These are phyloP conservation scores for Neomorphus geoffroyi DNA, from an alignment of 2,797 vertebrate species.

Conservation along the genomic window DNA sequence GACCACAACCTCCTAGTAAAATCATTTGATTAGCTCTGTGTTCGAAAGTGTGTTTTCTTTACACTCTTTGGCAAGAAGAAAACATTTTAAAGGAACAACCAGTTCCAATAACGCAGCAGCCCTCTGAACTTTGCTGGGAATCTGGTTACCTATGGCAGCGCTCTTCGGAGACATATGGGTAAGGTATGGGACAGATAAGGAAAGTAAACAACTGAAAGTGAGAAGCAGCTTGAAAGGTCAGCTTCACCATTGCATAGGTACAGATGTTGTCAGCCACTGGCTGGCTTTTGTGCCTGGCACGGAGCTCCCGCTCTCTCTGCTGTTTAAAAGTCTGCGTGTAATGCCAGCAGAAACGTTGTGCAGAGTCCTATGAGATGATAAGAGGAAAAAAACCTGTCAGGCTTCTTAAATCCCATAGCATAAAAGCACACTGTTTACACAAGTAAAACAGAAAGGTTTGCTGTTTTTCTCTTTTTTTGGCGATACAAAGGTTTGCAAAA, in stretches of 20 bases:
- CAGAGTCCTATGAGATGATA: not conserved
- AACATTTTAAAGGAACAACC: rapidly evolving
- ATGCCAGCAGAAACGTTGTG: not conserved
- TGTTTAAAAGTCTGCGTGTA: not conserved
- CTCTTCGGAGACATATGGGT: not conserved
- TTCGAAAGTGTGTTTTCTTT: rapidly evolving
- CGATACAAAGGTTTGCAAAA: not conserved
- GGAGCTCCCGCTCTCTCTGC: not conserved
- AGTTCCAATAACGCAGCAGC: not conserved
- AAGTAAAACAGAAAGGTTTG: not conserved
- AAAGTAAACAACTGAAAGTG: constrained; percentile 34
- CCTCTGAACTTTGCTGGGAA: not conserved
- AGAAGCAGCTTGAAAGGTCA: constrained; percentile 32
- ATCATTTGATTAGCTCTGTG: not conserved
- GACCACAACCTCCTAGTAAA: not conserved
- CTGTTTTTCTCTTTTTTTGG: not conserved
- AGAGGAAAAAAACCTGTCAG: not conserved
- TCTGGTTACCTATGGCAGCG: not conserved
- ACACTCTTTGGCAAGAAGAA: not conserved
- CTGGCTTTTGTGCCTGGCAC: not conserved
- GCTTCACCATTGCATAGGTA: not conserved
- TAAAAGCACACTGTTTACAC: not conserved
- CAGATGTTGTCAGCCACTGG: not conserved
- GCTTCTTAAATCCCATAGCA: not conserved
- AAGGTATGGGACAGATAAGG: constrained; percentile 33